Conservation (phyloP, 2,113 vertebrate species). For the Columba livia region DNA sequence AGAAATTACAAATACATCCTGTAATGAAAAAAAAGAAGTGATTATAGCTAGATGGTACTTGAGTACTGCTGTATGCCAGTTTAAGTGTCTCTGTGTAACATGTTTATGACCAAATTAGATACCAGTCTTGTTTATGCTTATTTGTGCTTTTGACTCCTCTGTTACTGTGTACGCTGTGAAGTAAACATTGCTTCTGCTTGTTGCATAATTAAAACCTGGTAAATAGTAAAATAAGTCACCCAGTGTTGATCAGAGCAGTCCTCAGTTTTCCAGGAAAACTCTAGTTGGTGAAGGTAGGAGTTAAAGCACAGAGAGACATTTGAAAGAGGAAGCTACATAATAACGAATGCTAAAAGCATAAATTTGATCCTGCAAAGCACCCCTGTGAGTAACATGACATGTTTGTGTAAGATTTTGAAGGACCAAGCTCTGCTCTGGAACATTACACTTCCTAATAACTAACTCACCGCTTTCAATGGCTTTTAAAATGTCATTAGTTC, state of each 20-base stretch:
- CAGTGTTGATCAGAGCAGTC: background rate
- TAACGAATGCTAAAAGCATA: slow-evolving; percentile 38
- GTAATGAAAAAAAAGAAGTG: background rate
- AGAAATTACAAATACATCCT: background rate
- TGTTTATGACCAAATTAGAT: background rate
- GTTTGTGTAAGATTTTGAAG: background rate
- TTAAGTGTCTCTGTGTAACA: background rate
- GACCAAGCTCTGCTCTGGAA: background rate
- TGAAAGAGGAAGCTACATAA: slow-evolving; percentile 48
- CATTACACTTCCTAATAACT: slow-evolving; percentile 8
- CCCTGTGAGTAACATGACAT: background rate
- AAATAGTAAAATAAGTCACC: background rate
- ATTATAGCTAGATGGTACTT: background rate
- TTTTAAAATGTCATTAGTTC: slow-evolving; percentile 45
- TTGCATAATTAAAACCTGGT: background rate
- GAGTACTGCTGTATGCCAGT: background rate
- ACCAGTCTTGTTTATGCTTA: background rate
- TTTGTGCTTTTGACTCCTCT: background rate
- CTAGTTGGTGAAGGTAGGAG: background rate
- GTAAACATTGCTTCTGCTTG: background rate
- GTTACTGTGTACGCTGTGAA: background rate
- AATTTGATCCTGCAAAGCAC: slow-evolving; percentile 20
- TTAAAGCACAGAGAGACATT: slow-evolving; percentile 11
- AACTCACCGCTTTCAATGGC: slow-evolving; percentile 24
- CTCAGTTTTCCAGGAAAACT: slow-evolving; percentile 1